Evolutionary conservation across 2,113 vertebrate genomes (phyloP).

Genomic region (Ptyas mucosa): DNA sequence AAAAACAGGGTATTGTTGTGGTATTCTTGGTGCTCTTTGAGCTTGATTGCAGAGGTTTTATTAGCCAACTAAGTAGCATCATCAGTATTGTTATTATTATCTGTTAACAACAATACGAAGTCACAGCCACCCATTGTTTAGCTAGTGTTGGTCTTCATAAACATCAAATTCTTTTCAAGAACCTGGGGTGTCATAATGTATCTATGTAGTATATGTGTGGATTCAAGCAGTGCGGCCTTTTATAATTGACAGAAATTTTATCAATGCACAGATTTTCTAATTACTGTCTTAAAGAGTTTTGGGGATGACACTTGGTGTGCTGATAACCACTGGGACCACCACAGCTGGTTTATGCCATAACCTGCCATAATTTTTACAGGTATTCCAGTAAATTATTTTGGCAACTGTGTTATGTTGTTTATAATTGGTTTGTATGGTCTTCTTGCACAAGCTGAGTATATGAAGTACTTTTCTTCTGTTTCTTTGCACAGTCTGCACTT

Average conservation of each 20-base stretch:
- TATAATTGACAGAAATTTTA: background rate
- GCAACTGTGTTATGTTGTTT: too few relatives aligned
- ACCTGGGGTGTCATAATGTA: background rate
- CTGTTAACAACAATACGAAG: background rate
- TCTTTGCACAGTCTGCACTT: too few relatives aligned
- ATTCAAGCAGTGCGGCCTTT: background rate
- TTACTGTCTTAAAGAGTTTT: background rate
- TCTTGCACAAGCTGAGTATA: background rate
- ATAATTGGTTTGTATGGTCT: too few relatives aligned
- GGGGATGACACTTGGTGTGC: background rate
- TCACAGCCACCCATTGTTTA: background rate
- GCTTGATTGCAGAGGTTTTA: background rate
- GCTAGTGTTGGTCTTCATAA: background rate
- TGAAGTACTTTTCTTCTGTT: background rate
- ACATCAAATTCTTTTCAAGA: background rate
- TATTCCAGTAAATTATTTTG: too few relatives aligned
- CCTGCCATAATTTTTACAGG: too few relatives aligned
- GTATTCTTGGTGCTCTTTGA: background rate
- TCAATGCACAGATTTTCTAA: background rate
- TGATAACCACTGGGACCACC: background rate
- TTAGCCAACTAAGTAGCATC: background rate
- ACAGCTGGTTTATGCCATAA: background rate
- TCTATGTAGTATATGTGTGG: background rate
- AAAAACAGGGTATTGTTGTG: background rate
- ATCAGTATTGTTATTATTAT: background rate